These are phyloP conservation scores for Sminthopsis crassicaudata DNA, from an alignment of 2,113 vertebrate genomes.

Conservation along the genomic window DNA sequence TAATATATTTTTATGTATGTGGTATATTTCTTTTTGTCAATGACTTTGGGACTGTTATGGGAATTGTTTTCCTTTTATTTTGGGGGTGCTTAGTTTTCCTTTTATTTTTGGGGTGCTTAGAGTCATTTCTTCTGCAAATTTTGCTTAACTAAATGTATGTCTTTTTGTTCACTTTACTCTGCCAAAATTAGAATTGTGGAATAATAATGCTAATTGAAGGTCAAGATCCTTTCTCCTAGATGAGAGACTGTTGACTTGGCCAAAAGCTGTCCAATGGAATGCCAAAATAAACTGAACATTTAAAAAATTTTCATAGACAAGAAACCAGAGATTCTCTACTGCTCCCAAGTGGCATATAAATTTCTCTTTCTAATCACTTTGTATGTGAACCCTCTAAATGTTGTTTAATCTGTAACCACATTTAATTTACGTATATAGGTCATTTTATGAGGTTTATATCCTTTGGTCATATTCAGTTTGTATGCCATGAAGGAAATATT, in stretches of 20 bases:
- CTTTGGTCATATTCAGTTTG: not conserved
- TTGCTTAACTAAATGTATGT: not conserved
- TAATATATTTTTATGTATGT: not conserved
- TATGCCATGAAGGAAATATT: not conserved
- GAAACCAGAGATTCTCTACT: not conserved
- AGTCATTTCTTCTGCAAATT: not conserved
- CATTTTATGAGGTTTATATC: not conserved
- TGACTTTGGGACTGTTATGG: not conserved
- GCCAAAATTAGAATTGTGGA: not conserved
- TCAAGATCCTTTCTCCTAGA: not conserved
- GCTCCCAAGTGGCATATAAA: not conserved
- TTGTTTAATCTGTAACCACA: not conserved
- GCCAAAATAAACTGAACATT: not conserved
- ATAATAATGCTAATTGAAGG: not conserved
- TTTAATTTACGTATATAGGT: not conserved
- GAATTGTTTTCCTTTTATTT: not conserved
- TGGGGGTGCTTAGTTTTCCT: not conserved
- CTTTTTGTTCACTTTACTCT: not conserved
- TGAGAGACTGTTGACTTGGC: not conserved
- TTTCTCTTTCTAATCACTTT: not conserved
- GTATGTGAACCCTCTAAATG: not conserved
- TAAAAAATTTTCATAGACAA: not conserved
- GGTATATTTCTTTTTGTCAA: not conserved
- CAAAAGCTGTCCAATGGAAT: not conserved
- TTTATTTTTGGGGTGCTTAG: not conserved